These are phyloP conservation scores for Drymodes brunneopygia DNA, from an alignment of 2,113 vertebrate genomes.

Conservation along the genomic window DNA sequence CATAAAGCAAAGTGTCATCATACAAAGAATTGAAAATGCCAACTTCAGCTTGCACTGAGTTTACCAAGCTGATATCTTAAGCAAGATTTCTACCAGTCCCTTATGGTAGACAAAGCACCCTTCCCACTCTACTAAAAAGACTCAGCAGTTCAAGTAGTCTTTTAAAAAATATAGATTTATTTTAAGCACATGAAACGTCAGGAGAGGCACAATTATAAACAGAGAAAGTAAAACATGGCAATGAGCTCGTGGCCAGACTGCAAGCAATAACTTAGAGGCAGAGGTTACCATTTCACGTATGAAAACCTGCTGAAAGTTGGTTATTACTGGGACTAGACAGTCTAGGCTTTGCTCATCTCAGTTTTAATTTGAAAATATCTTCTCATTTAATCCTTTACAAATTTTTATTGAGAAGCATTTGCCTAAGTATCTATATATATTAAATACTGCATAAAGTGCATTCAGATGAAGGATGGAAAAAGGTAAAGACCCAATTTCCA, in stretches of 20 bases:
- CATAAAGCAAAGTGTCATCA: neutral
- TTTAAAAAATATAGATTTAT: constrained; percentile 54
- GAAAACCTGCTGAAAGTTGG: neutral
- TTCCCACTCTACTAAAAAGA: neutral
- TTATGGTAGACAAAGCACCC: neutral
- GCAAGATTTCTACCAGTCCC: neutral
- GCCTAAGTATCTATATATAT: neutral
- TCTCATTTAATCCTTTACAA: neutral
- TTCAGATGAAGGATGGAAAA: neutral
- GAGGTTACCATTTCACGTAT: neutral
- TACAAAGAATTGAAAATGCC: neutral
- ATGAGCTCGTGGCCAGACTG: neutral
- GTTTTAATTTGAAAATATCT: neutral
- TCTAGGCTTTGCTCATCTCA: neutral
- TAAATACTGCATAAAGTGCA: constrained; percentile 34
- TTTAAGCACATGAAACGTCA: constrained; percentile 12
- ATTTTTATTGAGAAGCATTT: neutral
- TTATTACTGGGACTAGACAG: neutral
- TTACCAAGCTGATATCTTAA: neutral
- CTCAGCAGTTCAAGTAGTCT: neutral
- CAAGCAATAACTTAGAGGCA: neutral
- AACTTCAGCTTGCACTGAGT: neutral
- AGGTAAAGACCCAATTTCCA: neutral
- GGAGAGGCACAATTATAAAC: constrained; percentile 7
- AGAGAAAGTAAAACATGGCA: neutral